Percentiles rank a stretch among this genome's conserved stretches.
phyloP scores from a whole-genome alignment of 2,113 vertebrate species.

The Castor canadensis region DNA sequence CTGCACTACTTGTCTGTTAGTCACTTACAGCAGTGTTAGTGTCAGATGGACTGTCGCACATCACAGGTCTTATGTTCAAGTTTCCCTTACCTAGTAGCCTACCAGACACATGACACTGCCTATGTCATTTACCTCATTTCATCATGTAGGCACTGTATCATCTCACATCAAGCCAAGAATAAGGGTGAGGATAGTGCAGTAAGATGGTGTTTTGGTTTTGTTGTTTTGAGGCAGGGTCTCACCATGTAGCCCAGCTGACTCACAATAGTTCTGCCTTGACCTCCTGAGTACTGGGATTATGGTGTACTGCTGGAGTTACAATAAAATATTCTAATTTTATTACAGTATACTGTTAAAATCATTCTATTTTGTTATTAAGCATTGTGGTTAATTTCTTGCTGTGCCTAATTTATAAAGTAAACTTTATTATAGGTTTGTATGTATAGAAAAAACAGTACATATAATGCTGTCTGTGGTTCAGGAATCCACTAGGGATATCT shows the following conservation, averaged over 20 bases:
- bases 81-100: neutral
- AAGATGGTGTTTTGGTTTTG: neutral
- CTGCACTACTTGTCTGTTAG: neutral
- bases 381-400: neutral
- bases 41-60: neutral
- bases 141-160: neutral
- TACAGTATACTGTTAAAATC: neutral
- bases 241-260: neutral
- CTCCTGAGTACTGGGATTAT: neutral
- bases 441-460: neutral
- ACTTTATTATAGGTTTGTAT: neutral
- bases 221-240: neutral
- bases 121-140: neutral
- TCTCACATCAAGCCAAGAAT: neutral
- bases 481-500: neutral
- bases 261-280: neutral
- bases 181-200: neutral
- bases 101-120: neutral
- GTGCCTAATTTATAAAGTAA: neutral
- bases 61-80: neutral
- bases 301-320: neutral
- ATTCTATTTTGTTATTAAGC: neutral
- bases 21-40: neutral
- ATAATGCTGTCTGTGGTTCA: neutral
- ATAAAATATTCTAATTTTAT: neutral